Conservation (phyloP, 2,797 vertebrate species). For the Tokudaia tokunoshimensis region DNA sequence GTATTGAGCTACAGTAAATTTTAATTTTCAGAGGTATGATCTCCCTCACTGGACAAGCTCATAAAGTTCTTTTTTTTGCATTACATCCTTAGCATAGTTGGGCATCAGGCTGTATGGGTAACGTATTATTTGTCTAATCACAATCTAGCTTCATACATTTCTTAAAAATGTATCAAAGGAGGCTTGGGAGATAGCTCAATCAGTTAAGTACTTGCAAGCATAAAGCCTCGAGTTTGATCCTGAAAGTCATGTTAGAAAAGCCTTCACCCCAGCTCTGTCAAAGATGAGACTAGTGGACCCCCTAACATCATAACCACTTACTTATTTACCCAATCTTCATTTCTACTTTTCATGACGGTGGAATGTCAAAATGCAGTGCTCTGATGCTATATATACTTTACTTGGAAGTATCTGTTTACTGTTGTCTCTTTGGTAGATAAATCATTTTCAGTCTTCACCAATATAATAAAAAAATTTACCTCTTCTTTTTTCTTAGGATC, state of each 20-base stretch:
- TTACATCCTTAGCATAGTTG: no score
- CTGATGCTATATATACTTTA: not conserved
- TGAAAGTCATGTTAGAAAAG: not conserved
- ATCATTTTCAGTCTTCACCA: not conserved
- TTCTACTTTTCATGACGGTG: not conserved
- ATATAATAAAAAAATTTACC: constrained; percentile 86
- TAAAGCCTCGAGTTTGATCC: not conserved
- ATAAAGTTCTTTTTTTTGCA: not conserved
- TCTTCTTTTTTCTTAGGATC: constrained; percentile 99
- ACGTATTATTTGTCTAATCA: not conserved
- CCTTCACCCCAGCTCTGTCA: not conserved
- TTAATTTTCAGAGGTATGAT: not conserved
- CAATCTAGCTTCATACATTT: not conserved
- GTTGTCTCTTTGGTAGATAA: constrained; percentile 31
- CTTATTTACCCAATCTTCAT: not conserved
- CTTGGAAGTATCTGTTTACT: constrained; percentile 30
- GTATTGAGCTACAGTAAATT: not conserved
- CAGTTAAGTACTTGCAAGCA: not conserved
- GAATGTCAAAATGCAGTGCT: not conserved
- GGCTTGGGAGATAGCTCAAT: not conserved
- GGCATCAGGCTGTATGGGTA: not conserved
- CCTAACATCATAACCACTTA: not conserved
- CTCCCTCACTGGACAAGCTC: not conserved
- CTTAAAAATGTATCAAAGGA: no score
- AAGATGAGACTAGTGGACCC: not conserved